Conservation (phyloP, 2,797 vertebrate species). For the Scomberomorus guttatus region DNA sequence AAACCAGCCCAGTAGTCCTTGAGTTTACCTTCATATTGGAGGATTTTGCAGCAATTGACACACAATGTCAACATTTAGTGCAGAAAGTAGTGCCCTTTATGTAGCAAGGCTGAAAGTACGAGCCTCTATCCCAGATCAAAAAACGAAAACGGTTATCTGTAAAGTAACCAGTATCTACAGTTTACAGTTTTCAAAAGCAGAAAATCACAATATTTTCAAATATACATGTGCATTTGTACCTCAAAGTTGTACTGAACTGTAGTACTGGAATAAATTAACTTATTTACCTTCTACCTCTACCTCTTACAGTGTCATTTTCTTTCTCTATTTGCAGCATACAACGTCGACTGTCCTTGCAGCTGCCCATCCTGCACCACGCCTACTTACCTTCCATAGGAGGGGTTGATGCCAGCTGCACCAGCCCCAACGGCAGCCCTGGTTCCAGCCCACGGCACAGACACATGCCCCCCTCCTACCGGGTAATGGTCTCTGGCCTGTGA, state of each 20-base stretch:
- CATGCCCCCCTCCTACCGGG: constrained; percentile 97
- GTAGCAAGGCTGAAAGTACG: too few relatives aligned
- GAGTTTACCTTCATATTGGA: background rate
- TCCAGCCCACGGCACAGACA: constrained; percentile 99
- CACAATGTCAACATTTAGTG: background rate
- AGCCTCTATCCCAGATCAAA: background rate
- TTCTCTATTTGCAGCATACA: constrained; percentile 91
- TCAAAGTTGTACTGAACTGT: background rate
- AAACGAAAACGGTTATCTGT: background rate
- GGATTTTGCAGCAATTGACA: background rate
- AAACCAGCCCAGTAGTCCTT: background rate
- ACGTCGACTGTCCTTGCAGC: constrained; percentile 97
- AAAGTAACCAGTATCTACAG: background rate
- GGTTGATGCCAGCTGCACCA: constrained; percentile 98
- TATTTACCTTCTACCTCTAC: background rate
- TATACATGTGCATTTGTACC: background rate
- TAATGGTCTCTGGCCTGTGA: constrained; percentile 99
- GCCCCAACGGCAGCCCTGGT: constrained; percentile 95
- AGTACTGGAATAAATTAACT: background rate
- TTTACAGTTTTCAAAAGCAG: background rate
- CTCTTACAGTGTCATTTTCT: constrained; percentile 12
- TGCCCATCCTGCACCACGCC: constrained; percentile 98
- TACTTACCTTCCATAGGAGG: constrained; percentile 99
- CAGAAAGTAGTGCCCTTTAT: background rate
- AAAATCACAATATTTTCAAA: background rate